phyloP scores from a whole-genome alignment of 2,888 invertebrate genomes.

The Pollenia griseotomentosa region DNA sequence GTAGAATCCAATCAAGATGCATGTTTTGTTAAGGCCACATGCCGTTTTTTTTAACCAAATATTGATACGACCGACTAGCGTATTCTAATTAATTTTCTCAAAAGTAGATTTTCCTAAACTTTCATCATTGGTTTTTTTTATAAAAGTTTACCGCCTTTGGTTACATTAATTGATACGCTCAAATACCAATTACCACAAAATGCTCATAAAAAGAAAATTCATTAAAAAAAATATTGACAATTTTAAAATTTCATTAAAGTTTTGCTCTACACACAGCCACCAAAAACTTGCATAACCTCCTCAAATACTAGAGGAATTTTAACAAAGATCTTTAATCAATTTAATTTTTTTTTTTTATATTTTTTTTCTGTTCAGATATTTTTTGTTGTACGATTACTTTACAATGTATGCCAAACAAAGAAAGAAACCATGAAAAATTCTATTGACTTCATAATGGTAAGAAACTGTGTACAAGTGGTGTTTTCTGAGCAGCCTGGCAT shows the following conservation, averaged over 20 bases:
- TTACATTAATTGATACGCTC: conserved; percentile 13
- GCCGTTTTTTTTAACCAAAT: neutral
- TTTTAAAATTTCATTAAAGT: conserved; percentile 68
- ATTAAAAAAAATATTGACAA: conserved; percentile 71
- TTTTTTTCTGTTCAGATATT: conserved; percentile 9
- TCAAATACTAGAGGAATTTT: conserved; percentile 71
- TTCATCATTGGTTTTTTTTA: conserved; percentile 33
- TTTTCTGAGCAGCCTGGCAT: conserved; percentile 26
- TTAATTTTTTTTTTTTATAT: conserved; percentile 64
- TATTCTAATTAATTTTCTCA: conserved; percentile 49
- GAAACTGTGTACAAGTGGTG: conserved; percentile 51
- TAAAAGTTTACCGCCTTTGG: conserved; percentile 8
- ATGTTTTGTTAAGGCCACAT: conserved; percentile 11
- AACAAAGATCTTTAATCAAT: conserved; percentile 74
- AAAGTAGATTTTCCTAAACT: conserved; percentile 12
- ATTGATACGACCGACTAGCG: neutral
- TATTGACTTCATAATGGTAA: conserved; percentile 69
- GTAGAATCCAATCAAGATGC: conserved; percentile 17
- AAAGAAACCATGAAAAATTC: conserved; percentile 72
- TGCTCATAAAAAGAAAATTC: conserved; percentile 68
- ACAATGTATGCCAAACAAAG: conserved; percentile 71
- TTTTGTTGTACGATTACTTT: conserved; percentile 31
- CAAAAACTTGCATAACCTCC: conserved; percentile 72
- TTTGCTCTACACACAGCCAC: conserved; percentile 14
- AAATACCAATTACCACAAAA: conserved; percentile 60